These are phyloP conservation scores for Orchestia grillus DNA, from an alignment of 1,140 invertebrate genomes.

Conservation along the genomic window DNA sequence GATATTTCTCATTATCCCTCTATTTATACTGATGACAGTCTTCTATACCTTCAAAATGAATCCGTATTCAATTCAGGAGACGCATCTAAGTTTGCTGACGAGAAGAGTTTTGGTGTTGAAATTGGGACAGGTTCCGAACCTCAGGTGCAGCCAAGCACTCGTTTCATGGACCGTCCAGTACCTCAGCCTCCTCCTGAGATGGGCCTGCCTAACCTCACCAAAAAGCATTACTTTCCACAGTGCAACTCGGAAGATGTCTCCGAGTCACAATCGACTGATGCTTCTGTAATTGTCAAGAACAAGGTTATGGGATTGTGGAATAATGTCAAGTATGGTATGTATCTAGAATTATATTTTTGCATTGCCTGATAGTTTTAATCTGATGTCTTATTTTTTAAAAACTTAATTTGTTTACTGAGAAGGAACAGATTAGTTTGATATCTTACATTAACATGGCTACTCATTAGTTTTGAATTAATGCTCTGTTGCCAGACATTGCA, in stretches of 20 bases:
- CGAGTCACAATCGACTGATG: background rate
- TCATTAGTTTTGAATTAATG: background rate
- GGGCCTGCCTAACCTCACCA: slow-evolving; percentile 29
- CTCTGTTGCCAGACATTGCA: background rate
- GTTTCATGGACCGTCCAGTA: background rate
- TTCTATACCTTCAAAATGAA: background rate
- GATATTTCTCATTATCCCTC: background rate
- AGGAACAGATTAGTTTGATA: background rate
- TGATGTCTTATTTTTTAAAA: background rate
- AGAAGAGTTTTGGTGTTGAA: background rate
- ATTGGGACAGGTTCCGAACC: background rate
- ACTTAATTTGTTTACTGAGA: background rate
- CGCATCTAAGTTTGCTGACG: background rate
- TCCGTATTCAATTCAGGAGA: background rate
- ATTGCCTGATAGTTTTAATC: background rate
- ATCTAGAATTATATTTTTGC: background rate
- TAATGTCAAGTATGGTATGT: slow-evolving; percentile 50
- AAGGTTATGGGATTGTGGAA: slow-evolving; percentile 36
- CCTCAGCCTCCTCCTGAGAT: slow-evolving; percentile 25
- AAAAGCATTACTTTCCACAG: background rate
- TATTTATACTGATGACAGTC: background rate
- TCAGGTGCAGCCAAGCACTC: background rate
- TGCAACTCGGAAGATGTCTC: background rate
- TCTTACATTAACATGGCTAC: background rate
- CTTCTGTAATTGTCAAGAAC: slow-evolving; percentile 34